These are phyloP conservation scores for Microctonus brassicae DNA, from an alignment of 2,888 invertebrate species.

Conservation along the genomic window DNA sequence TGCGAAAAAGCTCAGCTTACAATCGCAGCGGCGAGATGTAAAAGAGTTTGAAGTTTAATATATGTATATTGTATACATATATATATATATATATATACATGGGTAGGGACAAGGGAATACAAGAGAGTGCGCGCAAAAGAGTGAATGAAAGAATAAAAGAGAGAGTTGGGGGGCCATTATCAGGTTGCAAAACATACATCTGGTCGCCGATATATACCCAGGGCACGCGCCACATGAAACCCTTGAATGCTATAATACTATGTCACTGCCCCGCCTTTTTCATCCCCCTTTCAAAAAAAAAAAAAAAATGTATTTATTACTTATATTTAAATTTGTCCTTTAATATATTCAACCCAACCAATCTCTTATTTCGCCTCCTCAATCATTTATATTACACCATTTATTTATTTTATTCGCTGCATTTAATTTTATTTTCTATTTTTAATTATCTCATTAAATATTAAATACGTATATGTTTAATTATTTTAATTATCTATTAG, in stretches of 20 bases:
- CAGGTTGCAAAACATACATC: constrained; percentile 69
- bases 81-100: constrained; percentile 5
- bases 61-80: background rate
- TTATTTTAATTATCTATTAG: no score
- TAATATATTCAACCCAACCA: background rate
- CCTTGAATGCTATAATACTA: background rate
- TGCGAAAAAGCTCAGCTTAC: constrained; percentile 65
- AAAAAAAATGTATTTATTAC: no score
- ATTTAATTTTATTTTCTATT: background rate
- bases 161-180: constrained; percentile 63
- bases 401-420: background rate
- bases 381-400: background rate
- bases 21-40: constrained; percentile 64
- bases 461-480: no score
- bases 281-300: background rate
- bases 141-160: constrained; percentile 57
- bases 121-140: constrained; percentile 54
- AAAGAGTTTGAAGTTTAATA: constrained; percentile 52
- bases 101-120: constrained; percentile 14
- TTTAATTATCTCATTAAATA: no score
- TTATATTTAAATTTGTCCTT: background rate
- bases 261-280: background rate
- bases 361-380: background rate
- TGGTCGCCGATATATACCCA: constrained; percentile 52
- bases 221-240: constrained; percentile 10